Percentiles rank a stretch among this genome's conserved stretches.
phyloP scores from a whole-genome alignment of 2,113 vertebrate genomes.

The Ochotona princeps region DNA sequence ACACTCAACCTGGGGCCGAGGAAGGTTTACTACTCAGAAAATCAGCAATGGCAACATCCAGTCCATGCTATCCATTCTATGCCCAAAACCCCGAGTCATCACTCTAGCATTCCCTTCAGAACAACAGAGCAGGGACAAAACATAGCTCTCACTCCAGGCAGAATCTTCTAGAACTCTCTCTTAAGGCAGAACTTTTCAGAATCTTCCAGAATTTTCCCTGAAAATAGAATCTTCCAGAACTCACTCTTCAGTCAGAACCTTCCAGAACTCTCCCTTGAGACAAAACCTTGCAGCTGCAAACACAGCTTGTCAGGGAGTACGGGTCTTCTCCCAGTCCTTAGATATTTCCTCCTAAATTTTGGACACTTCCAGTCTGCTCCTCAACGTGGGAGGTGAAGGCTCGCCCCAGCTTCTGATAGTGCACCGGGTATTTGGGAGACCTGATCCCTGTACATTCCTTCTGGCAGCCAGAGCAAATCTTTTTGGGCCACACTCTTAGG shows the following conservation, averaged over 20 bases:
- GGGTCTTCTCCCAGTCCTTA: background rate
- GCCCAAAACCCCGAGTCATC: rapidly evolving
- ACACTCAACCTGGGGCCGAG: too few relatives aligned
- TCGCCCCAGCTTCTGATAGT: background rate
- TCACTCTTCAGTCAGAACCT: too few relatives aligned
- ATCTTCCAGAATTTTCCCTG: too few relatives aligned
- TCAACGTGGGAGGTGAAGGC: background rate
- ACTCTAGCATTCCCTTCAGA: background rate
- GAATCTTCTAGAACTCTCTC: too few relatives aligned
- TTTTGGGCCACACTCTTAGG: rapidly evolving
- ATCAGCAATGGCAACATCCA: too few relatives aligned
- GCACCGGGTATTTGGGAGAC: background rate
- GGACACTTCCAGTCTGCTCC: background rate
- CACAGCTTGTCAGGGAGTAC: too few relatives aligned
- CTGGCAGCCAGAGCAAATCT: background rate
- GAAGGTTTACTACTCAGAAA: too few relatives aligned
- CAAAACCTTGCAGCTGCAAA: too few relatives aligned
- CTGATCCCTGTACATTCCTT: background rate
- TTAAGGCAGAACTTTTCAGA: too few relatives aligned
- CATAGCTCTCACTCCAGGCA: background rate
- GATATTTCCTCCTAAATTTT: background rate
- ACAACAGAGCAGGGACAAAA: background rate
- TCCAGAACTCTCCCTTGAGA: too few relatives aligned
- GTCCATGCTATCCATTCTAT: too few relatives aligned
- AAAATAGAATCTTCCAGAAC: too few relatives aligned